phyloP scores from a whole-genome alignment of 1,140 invertebrate genomes.

The Halyomorpha halys region DNA sequence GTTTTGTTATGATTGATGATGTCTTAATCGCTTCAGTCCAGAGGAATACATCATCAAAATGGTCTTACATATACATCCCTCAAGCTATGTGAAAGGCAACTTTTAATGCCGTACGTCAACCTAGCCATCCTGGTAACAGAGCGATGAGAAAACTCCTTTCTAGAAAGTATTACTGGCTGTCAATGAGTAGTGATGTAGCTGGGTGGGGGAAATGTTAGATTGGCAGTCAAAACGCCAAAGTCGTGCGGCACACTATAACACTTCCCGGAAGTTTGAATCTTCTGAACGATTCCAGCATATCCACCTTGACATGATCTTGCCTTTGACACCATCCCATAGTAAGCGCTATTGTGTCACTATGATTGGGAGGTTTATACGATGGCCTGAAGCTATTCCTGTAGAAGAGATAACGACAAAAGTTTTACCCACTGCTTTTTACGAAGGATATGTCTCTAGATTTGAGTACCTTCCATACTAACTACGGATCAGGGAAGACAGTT shows the following conservation, averaged over 20 bases:
- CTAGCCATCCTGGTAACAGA: too few species aligned
- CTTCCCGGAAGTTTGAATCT: neutral
- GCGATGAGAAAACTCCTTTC: too few species aligned
- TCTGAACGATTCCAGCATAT: slow-evolving; percentile 30
- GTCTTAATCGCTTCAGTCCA: too few species aligned
- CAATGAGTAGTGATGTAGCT: too few species aligned
- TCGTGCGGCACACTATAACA: neutral
- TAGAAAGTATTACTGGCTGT: too few species aligned
- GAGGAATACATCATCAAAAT: too few species aligned
- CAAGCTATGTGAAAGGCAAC: too few species aligned
- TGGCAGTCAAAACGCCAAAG: neutral
- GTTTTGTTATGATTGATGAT: too few species aligned
- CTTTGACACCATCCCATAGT: slow-evolving; percentile 34
- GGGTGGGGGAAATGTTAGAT: neutral
- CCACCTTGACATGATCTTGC: slow-evolving; percentile 37
- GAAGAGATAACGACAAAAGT: slow-evolving; percentile 34
- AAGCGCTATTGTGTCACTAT: slow-evolving; percentile 37
- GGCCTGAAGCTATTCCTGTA: slow-evolving; percentile 36
- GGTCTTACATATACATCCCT: too few species aligned
- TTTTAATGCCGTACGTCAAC: too few species aligned
- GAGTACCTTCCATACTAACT: slow-evolving; percentile 34
- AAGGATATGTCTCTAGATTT: slow-evolving; percentile 34
- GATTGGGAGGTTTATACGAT: slow-evolving; percentile 39
- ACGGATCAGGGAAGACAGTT: slow-evolving; percentile 38
- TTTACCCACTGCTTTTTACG: slow-evolving; percentile 34